Evolutionary conservation across 2,113 vertebrate genomes (phyloP).

Genomic region (Amia ocellicauda): DNA sequence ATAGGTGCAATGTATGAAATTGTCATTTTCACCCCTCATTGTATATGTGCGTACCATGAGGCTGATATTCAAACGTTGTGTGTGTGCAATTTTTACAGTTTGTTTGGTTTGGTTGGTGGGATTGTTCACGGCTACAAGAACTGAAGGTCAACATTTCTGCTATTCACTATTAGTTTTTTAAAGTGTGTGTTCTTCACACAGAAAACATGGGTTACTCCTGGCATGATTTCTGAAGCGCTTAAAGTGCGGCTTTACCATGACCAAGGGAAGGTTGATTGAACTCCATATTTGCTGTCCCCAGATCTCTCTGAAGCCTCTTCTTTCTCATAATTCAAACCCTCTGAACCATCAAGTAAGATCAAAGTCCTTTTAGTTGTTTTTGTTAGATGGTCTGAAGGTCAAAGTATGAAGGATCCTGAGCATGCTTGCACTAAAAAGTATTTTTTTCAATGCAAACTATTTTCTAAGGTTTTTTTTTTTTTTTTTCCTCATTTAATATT

Average conservation of each 20-base stretch:
- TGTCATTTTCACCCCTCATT: too few species aligned
- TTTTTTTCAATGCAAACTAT: background rate
- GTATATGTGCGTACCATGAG: too few species aligned
- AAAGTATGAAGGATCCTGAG: background rate
- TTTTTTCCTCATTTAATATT: too few species aligned
- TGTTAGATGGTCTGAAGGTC: conserved; percentile 28
- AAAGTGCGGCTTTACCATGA: conserved; percentile 37
- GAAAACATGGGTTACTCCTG: conserved; percentile 50
- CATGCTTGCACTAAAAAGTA: background rate
- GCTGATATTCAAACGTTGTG: conserved; percentile 26
- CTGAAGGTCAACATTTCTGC: conserved; percentile 67
- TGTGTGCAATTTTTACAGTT: conserved; percentile 58
- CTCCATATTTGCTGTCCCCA: conserved; percentile 50
- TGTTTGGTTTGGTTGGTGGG: conserved; percentile 64
- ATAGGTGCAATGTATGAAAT: too few species aligned
- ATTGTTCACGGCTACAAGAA: conserved; percentile 35
- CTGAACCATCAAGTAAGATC: conserved; percentile 44
- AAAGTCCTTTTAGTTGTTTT: conserved; percentile 43
- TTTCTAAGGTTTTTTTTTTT: background rate
- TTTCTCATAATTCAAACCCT: conserved; percentile 30
- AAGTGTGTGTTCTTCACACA: conserved; percentile 30
- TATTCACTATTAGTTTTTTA: conserved; percentile 37
- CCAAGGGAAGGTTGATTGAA: conserved; percentile 53
- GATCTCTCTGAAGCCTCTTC: conserved; percentile 47
- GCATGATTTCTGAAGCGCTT: conserved; percentile 55